Evolutionary conservation across 2,113 vertebrate genomes (phyloP), one percentile per base, ranked within the genome.

Genomic region (Cricetomys ansorgei): DNA sequence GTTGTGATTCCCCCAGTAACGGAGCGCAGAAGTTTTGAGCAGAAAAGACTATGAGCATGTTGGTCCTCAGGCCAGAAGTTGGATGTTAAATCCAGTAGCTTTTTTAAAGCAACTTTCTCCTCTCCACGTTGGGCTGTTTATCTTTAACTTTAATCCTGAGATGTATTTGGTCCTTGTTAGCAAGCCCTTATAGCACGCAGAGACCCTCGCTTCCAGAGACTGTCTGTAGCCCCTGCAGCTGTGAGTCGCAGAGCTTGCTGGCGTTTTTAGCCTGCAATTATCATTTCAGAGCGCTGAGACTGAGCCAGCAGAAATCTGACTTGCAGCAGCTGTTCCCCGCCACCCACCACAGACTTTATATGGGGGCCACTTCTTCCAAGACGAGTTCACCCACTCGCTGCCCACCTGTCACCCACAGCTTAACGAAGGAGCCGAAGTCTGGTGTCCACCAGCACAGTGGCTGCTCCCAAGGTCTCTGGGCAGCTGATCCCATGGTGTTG

Each of bases 31-130:
- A 25, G 43, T 57, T 88, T n/a, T 11, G 29, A 50, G 4, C 5
- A n/a, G 40, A 37, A 50, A n/a, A n/a, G 29, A 13, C 0, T 5
- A 0, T 1, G 15, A 0, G 16, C 0, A 3, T 13, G 2, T 1
- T 19, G 4, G 77, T 13, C 75, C 79, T 59, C 25, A 48, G 86
- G n/a, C 59, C 9, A 0, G 16, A 6, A 1, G 40, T 31, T n/a
- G 29, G 72, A 81, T 10, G 8, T 2, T 48, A 0, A 2, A 6
- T 1, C 19, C 34, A 50, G 1, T 8, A 1, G 67, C 75, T 12
- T 62, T 73, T 83, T 40, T 77, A 55, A 64, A 37, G 43, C 17
- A 11, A 25, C n/a, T 37, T 37, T 75, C 13, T 48, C 40, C 57
- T 34, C 27, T 59, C 62, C 50, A 15, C 2, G 3, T 3, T 19